Evolutionary conservation across 2,797 vertebrate genomes (phyloP), one percentile per base, ranked within the genome.

Genomic region (Ataeniobius toweri): DNA sequence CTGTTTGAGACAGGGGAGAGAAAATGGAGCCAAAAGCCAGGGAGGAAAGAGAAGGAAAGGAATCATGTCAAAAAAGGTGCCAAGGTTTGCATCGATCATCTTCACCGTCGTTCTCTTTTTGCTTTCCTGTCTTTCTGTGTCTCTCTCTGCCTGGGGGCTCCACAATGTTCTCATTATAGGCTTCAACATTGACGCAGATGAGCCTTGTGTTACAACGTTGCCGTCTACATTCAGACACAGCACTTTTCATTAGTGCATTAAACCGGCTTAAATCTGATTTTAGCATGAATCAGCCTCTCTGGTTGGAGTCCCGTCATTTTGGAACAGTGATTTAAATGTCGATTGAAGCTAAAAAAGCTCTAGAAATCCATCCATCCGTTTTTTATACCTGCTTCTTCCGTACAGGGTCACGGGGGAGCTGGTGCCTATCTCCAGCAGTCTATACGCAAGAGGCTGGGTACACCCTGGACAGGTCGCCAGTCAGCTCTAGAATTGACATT

Each of bases 221-320:
- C 80, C 78, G 71, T 89, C 86, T 44, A 80, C 83, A 77, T 88
- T 83, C 86, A 90, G 92, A 89, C 84, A 90, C 81, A 86, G 73
- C 88, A 81, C 85, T 90, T 90, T 92, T 91, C 84, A 92, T 91
- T 89, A 91, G 81, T n/a, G 80, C 83, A 85, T 93, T 92, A 86
- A 86, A 85, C 80, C 28, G 74, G 84, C 80, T 89, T 88, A 88
- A 87, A 83, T 83, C 83, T 84, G 89, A 83, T 87, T 88, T 91
- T 76, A 90, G 69, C 84, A 76, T 87, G 84, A 89, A 85, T 92
- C 86, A 82, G 78, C 77, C 58, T 87, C 84, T 76, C 22, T 7
- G 83, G 83, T 87, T 79, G 86, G 84, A 26, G 68, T 61, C 74
- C 73, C 24, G n/a, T 76, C 26, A 71, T 82, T 87, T 87, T 74